These are phyloP conservation scores for Ypsolopha scabrella DNA, from an alignment of 2,888 invertebrate species.

Conservation along the genomic window DNA sequence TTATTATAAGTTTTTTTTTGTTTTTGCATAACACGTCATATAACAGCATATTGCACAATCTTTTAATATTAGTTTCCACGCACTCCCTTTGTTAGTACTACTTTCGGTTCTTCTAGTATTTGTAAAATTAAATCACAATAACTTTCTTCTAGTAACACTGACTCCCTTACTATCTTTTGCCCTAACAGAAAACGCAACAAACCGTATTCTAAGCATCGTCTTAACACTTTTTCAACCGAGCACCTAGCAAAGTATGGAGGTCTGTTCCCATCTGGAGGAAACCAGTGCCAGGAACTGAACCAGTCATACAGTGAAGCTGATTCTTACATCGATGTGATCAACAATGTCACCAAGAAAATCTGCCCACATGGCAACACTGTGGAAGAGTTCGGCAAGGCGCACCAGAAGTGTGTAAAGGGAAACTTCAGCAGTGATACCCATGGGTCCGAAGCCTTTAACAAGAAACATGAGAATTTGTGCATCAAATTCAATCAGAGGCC, in stretches of 20 bases:
- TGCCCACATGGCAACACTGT: conserved; percentile 60
- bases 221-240: conserved; percentile 65
- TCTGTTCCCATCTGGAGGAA: conserved; percentile 59
- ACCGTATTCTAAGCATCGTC: conserved; percentile 67
- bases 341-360: conserved; percentile 39
- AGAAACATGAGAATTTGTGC: conserved; percentile 64
- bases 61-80: too few relatives aligned
- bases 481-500: conserved; percentile 65
- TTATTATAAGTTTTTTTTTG: too few relatives aligned
- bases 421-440: conserved; percentile 34
- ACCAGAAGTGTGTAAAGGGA: conserved; percentile 59
- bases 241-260: conserved; percentile 63
- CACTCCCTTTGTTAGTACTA: too few relatives aligned
- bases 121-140: background rate
- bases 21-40: too few relatives aligned
- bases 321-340: conserved; percentile 58
- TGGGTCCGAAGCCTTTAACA: conserved; percentile 32
- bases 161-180: conserved; percentile 15
- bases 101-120: too few relatives aligned
- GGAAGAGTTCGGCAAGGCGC: conserved; percentile 63
- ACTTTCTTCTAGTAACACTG: background rate
- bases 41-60: too few relatives aligned
- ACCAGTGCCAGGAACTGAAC: conserved; percentile 60
- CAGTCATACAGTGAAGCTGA: conserved; percentile 63
- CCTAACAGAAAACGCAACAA: conserved; percentile 64